Percentiles rank a stretch among this genome's conserved stretches.
These are phyloP conservation scores for Paguma larvata DNA, from an alignment of 2,797 vertebrate species.

Conservation along the genomic window DNA sequence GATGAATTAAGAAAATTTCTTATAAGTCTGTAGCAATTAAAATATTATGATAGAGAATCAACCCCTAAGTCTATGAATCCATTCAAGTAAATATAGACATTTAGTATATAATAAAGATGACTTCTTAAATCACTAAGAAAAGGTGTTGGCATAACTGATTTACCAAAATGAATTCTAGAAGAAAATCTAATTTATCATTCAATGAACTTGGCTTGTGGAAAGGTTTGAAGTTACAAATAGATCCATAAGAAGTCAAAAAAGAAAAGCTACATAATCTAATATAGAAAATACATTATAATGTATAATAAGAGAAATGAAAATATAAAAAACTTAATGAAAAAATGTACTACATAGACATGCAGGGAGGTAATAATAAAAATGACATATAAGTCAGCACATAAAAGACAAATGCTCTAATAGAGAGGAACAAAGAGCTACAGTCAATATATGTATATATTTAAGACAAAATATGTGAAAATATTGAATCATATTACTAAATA, in stretches of 20 bases:
- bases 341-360: neutral
- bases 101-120: neutral
- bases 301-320: neutral
- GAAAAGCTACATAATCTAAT: neutral
- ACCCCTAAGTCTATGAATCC: neutral
- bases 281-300: neutral
- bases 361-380: neutral
- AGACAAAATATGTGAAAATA: neutral
- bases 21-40: neutral
- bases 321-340: neutral
- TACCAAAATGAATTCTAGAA: constrained; percentile 10
- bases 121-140: neutral
- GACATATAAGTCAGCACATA: neutral
- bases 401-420: neutral
- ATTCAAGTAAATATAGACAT: neutral
- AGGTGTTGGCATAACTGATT: neutral
- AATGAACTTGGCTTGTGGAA: neutral
- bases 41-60: neutral
- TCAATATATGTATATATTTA: neutral
- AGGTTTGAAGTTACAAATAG: neutral
- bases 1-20: neutral
- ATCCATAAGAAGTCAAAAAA: neutral
- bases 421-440: neutral
- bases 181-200: neutral
- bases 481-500: neutral